Conservation (phyloP, 2,113 vertebrate genomes). For the Sinocyclocheilus rhinocerous region DNA sequence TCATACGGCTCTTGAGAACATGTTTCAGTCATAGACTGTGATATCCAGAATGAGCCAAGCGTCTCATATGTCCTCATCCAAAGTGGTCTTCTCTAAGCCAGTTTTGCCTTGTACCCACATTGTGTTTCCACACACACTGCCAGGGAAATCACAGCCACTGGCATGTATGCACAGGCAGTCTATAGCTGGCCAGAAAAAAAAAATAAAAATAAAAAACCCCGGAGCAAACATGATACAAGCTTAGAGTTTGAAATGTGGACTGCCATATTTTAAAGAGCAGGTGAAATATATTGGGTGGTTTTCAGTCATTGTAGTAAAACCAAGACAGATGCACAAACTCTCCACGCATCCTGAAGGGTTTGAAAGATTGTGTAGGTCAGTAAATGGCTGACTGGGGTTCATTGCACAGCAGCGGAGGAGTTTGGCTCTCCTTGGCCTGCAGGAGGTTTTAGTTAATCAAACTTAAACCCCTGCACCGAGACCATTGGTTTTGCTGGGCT, state of each 20-base stretch:
- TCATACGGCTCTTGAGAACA: not conserved
- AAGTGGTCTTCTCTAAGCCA: constrained; percentile 32
- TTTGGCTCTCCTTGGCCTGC: constrained; percentile 37
- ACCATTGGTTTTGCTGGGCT: constrained; percentile 49
- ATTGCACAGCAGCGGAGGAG: constrained; percentile 24
- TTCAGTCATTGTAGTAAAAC: not conserved
- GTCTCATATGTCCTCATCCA: constrained; percentile 1
- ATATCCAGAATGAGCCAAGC: not conserved
- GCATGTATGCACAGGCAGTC: constrained; percentile 1
- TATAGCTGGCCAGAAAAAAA: not conserved
- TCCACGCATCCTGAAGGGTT: constrained; percentile 16
- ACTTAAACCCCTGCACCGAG: constrained; percentile 55
- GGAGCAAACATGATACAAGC: not conserved
- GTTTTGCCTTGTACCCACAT: constrained; percentile 6
- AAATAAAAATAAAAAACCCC: too few species aligned
- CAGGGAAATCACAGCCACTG: constrained; percentile 18
- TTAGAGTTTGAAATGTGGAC: not conserved
- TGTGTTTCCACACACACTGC: not conserved
- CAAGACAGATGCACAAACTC: not conserved
- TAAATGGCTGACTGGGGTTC: constrained; percentile 39
- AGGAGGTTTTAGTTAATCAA: constrained; percentile 66
- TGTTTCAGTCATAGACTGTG: not conserved
- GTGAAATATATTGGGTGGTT: not conserved
- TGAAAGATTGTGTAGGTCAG: constrained; percentile 34
- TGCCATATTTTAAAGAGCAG: not conserved